Base-by-base conservation (phyloP, 1,140 invertebrate species). In the Piezodorus guildinii region DNA sequence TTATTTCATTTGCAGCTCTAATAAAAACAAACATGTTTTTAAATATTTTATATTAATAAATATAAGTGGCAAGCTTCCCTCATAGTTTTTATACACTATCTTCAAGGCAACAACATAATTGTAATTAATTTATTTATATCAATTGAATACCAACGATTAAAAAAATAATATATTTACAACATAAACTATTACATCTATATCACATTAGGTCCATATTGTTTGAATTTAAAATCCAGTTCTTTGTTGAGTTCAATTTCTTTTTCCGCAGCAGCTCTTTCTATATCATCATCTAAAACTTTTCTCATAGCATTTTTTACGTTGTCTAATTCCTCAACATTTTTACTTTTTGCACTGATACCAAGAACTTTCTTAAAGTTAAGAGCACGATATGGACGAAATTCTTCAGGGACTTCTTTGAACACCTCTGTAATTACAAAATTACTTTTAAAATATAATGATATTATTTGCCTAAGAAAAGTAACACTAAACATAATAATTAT, bases 331-430 rank as follows among this genome's bases (percentile, higher is more conserved):
- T 74, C 69, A 2, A 70, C 69, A 64, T 74, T 74, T 43, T 78
- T 76, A 54, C 80, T 72, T 23, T 14, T 68, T 3, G 83, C 83
- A 19, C 83, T 84, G 70, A 86, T 82, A 17, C 80, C 75, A 17
- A 88, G 70, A 44, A 90, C 79, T 68, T 83, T 76, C 65, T 88
- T 79, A 76, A 95, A 94, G 59, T 81, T 78, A 0, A 94, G 72
- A 1, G 83, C 65, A 64, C 74, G 81, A 54, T 81, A 74, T 1
- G 91, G 89, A 62, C 79, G 76, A 12, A 90, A 76, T 68, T 84
- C 79, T 67, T 85, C 78, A 0, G 85, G 80, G 69, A 85, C 79
- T 64, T 78, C 72, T 14, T 75, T 60, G 14, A 83, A 69, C 21
- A 76, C 67, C 56, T 73, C 74, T 70, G 65, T 45, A 72, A 75